Evolutionary conservation across 2,113 vertebrate species (phyloP), one percentile per base, ranked within the genome.

Genomic region (Psittacus erithacus): DNA sequence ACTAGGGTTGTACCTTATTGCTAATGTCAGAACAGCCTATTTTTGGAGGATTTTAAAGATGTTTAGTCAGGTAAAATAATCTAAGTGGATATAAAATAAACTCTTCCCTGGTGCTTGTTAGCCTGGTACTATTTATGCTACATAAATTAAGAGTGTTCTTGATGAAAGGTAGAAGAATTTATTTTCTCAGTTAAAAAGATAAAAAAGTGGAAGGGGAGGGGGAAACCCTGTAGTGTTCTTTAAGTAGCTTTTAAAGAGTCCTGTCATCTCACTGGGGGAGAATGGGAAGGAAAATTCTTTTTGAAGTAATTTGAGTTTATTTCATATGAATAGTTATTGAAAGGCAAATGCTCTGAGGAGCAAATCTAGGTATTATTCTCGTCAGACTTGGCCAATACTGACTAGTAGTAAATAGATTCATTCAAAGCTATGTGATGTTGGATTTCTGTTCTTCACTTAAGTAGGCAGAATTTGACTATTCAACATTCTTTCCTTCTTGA

Each of bases 151-250:
- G 10, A 75, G 15, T 47, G 11, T 73, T 92, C 38, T 39, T 59
- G 11, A 9, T 1, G 2, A 55, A 82, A 74, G 12, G 8, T 53
- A n/a, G 62, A 25, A 73, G 29, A 71, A 24, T 67, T 68, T 33
- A 33, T 73, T 85, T 69, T 83, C 60, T 86, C 29, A 35, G 5
- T 57, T 35, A 6, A 31, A 3, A 53, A 38, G 20, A 15, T 19
- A 13, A 16, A 31, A 16, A 5, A 6, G 57, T 35, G 57, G 1
- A 3, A 29, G 2, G 3, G 8, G 12, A 41, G 10, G 22, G 13
- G 80, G 17, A 14, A 81, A 53, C 12, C n/a, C 6, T 27, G 23
- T 68, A 0, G 0, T 57, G 15, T 70, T 46, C 3, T 3, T 52
- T 57, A 76, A 53, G 44, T 31, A 88, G 15, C 22, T 63, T 88